phyloP scores from a whole-genome alignment of 2,888 invertebrate genomes.

The Tenthredo notha region DNA sequence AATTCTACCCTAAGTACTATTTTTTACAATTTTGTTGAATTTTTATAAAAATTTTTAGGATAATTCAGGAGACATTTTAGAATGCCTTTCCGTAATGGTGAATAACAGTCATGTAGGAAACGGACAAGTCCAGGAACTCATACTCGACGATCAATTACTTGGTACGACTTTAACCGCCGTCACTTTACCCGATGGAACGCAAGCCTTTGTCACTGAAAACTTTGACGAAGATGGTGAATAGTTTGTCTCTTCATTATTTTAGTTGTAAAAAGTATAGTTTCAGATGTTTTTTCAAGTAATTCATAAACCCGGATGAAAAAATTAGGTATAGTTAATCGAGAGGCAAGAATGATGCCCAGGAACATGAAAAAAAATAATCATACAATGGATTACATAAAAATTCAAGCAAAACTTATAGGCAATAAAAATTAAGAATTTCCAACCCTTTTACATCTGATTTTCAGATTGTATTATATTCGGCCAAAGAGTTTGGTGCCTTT shows the following conservation, averaged over 20 bases:
- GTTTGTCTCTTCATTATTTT: neutral
- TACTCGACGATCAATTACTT: conserved; percentile 70
- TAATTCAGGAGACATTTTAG: conserved; percentile 67
- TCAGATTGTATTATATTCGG: neutral
- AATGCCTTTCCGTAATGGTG: conserved; percentile 71
- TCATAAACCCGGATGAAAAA: neutral
- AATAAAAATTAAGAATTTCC: neutral
- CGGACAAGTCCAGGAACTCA: conserved; percentile 66
- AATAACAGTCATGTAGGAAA: conserved; percentile 66
- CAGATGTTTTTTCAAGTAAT: neutral
- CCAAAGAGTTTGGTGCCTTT: neutral
- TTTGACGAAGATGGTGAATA: conserved; percentile 58
- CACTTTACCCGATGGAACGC: conserved; percentile 75
- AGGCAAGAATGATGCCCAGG: neutral
- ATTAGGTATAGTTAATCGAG: neutral
- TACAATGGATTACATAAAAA: neutral
- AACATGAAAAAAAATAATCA: neutral
- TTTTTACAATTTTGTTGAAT: neutral
- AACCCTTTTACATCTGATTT: too few species aligned
- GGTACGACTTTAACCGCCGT: conserved; percentile 73
- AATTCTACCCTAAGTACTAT: neutral
- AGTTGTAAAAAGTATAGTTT: neutral
- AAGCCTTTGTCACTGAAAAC: conserved; percentile 73
- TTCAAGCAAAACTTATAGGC: neutral
- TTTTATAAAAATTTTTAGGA: conserved; percentile 61